These are phyloP conservation scores for Suillia variegata DNA, from an alignment of 2,888 invertebrate species.

Conservation along the genomic window DNA sequence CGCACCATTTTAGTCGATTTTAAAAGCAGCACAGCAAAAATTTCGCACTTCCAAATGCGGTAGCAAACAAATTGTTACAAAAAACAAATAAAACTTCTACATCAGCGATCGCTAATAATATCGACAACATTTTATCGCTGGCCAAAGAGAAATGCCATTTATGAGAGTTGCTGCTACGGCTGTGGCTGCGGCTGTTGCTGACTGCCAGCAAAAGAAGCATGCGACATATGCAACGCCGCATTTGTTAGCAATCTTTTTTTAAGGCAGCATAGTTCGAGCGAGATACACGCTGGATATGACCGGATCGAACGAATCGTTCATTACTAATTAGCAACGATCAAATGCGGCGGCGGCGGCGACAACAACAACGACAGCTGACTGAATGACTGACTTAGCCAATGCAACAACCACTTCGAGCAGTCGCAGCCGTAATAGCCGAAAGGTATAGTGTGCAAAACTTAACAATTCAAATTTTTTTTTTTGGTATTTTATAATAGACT, in stretches of 20 bases:
- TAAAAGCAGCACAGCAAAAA: neutral
- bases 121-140: neutral
- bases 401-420: too few species aligned
- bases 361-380: too few species aligned
- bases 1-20: neutral
- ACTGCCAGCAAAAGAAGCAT: neutral
- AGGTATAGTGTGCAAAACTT: too few species aligned
- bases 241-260: neutral
- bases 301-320: too few species aligned
- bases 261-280: too few species aligned
- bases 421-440: too few species aligned
- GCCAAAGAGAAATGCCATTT: neutral
- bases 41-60: slow-evolving; percentile 28
- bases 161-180: neutral
- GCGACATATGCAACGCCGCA: neutral
- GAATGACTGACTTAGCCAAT: too few species aligned
- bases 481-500: too few species aligned
- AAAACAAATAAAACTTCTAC: slow-evolving; percentile 2
- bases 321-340: neutral
- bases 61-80: slow-evolving; percentile 24
- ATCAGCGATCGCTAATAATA: neutral
- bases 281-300: neutral
- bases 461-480: too few species aligned
- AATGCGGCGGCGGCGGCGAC: neutral
- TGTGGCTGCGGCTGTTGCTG: neutral